A percentile compares a stretch with the other conserved stretches of the same genome.
Conservation (phyloP, 92 coral and sea anemone species). For the Heliopora coerulea region DNA sequence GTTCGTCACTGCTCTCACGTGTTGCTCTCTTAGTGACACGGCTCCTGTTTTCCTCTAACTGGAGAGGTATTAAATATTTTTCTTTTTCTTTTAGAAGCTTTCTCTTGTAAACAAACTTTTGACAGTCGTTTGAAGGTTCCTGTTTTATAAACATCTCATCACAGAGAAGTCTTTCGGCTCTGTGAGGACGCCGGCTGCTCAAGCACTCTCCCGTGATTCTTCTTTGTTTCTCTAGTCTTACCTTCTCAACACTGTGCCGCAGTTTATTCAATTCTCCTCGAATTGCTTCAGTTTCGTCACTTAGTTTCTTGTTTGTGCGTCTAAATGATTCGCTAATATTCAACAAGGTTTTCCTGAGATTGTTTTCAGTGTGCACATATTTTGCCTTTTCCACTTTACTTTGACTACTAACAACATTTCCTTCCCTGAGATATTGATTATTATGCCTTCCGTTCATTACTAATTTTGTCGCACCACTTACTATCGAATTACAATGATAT, state of each 20-base stretch:
- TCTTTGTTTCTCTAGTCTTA: conserved; percentile 14
- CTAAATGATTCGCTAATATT: conserved; percentile 27
- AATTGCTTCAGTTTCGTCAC: conserved; percentile 24
- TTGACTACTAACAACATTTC: conserved; percentile 24
- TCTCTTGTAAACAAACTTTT: conserved; percentile 18
- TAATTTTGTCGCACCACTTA: background rate
- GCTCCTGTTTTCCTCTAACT: conserved; percentile 12
- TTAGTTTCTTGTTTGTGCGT: conserved; percentile 31
- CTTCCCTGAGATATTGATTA: conserved; percentile 12
- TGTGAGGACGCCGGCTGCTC: conserved; percentile 19
- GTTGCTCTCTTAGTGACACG: background rate
- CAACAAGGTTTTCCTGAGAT: conserved; percentile 16
- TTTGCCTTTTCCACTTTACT: conserved; percentile 40
- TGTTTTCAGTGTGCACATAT: conserved; percentile 39
- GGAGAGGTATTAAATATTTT: conserved; percentile 18
- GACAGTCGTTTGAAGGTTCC: conserved; percentile 7
- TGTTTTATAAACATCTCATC: conserved; percentile 5
- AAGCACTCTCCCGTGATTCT: conserved; percentile 8
- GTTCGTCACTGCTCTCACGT: background rate
- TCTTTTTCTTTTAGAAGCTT: background rate
- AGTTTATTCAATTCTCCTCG: conserved; percentile 11
- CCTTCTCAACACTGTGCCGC: conserved; percentile 21
- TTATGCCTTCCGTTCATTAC: background rate
- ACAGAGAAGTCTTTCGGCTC: conserved; percentile 31
- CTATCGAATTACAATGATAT: too few species aligned